A percentile compares a stretch with the other conserved stretches of the same genome.
These are phyloP conservation scores for Megastigmus dorsalis DNA, from an alignment of 2,888 invertebrate genomes.

Conservation along the genomic window DNA sequence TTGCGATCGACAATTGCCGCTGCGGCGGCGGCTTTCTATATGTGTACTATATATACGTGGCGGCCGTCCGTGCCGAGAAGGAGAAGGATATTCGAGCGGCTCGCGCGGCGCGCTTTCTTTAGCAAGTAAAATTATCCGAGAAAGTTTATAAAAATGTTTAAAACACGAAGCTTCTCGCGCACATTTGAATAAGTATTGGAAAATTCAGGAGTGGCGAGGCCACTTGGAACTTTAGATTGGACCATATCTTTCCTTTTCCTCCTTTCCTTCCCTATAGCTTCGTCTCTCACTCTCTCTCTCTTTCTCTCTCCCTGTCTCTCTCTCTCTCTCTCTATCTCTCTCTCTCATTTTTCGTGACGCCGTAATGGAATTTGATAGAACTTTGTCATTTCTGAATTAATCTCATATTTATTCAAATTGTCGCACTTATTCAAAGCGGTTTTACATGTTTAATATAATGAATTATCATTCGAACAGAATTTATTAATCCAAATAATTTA, in stretches of 20 bases:
- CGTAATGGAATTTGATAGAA: constrained; percentile 48
- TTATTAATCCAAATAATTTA: constrained; percentile 45
- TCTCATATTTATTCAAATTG: constrained; percentile 51
- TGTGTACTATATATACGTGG: not conserved
- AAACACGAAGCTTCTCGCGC: not conserved
- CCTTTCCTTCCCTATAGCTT: not conserved
- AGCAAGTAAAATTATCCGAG: constrained; percentile 21
- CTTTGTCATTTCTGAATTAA: constrained; percentile 48
- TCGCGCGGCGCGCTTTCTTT: constrained; percentile 24
- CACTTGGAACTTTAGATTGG: constrained; percentile 51
- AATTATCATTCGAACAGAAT: constrained; percentile 36
- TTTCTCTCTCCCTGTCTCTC: not conserved
- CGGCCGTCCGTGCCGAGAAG: not conserved
- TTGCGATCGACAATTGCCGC: constrained; percentile 10
- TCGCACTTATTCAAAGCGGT: constrained; percentile 22
- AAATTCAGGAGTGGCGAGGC: constrained; percentile 16
- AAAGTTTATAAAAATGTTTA: constrained; percentile 42
- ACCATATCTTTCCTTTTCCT: constrained; percentile 15
- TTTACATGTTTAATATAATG: constrained; percentile 48
- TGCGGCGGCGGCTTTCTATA: constrained; percentile 24
- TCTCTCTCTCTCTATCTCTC: no score
- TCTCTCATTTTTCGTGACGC: not conserved
- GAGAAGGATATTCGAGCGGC: not conserved
- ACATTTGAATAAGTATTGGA: constrained; percentile 49
- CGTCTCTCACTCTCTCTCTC: constrained; percentile 2